Conservation (phyloP, 2,888 invertebrate genomes). For the Eurytoma californica region DNA sequence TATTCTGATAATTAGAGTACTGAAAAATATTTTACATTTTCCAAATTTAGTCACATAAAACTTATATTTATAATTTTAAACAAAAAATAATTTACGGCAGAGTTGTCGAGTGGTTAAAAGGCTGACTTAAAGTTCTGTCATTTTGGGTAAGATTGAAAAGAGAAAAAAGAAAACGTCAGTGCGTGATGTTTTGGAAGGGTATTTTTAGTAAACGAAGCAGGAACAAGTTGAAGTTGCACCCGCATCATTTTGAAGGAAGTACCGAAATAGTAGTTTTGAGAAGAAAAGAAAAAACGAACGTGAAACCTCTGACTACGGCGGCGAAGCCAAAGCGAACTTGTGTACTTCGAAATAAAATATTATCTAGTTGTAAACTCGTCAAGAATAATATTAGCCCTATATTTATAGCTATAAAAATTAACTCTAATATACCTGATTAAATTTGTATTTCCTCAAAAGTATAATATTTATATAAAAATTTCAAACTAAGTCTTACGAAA, state of each 20-base stretch:
- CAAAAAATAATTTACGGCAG: too few species aligned
- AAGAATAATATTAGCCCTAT: too few species aligned
- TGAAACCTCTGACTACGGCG: slow-evolving; percentile 5
- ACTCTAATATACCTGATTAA: too few species aligned
- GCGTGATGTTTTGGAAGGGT: slow-evolving; percentile 31
- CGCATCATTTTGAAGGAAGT: slow-evolving; percentile 56
- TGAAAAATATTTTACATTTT: too few species aligned
- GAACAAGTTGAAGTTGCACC: slow-evolving; percentile 38
- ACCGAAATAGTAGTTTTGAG: slow-evolving; percentile 57
- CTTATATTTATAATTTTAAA: too few species aligned
- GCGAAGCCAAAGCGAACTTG: slow-evolving; percentile 11
- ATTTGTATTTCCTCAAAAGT: too few species aligned
- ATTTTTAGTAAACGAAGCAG: slow-evolving; percentile 29
- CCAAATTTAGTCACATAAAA: too few species aligned
- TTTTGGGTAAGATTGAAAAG: slow-evolving; percentile 8
- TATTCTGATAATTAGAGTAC: too few species aligned
- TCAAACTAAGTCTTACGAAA: too few species aligned
- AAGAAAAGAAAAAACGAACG: slow-evolving; percentile 8
- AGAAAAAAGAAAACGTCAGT: neutral
- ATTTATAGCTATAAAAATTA: too few species aligned
- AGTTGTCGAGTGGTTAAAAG: neutral
- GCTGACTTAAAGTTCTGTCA: slow-evolving; percentile 3
- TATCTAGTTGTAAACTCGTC: too few species aligned
- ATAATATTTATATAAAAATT: too few species aligned
- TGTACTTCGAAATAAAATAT: neutral